Percentiles rank a stretch among this genome's conserved stretches.
These are phyloP conservation scores for Axea sp. DNA, from an alignment of 2,888 invertebrate genomes.

Conservation along the genomic window DNA sequence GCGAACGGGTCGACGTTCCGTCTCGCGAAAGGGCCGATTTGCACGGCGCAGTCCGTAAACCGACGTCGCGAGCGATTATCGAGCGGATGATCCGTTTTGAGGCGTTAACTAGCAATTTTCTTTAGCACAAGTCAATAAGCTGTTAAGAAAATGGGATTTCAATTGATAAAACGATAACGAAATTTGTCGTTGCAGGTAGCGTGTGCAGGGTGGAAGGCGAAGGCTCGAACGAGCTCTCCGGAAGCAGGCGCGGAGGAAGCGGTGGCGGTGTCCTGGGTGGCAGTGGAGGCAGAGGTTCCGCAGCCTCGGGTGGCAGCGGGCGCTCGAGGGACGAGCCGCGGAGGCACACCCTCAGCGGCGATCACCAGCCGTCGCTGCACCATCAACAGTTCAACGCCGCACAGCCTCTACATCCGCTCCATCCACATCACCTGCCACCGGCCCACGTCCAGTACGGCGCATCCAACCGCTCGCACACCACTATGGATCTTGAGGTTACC, in stretches of 20 bases:
- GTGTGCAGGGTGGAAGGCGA: constrained; percentile 77
- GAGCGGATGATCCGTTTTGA: neutral
- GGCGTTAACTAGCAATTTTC: neutral
- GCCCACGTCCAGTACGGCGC: constrained; percentile 81
- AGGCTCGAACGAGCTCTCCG: constrained; percentile 74
- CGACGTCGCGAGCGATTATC: neutral
- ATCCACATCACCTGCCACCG: constrained; percentile 82
- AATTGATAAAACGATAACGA: constrained; percentile 4
- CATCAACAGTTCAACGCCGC: constrained; percentile 79
- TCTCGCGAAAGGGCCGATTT: no score
- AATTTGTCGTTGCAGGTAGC: constrained; percentile 70
- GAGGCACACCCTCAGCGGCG: constrained; percentile 88
- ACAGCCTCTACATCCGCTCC: constrained; percentile 75
- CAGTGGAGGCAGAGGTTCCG: constrained; percentile 67
- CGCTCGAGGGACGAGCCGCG: constrained; percentile 87
- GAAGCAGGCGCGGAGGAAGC: constrained; percentile 71
- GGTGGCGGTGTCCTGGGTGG: constrained; percentile 67
- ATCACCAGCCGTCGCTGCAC: constrained; percentile 85
- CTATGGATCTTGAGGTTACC: constrained; percentile 88
- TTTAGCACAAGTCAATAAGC: neutral
- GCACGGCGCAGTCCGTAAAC: no score
- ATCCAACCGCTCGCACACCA: constrained; percentile 78
- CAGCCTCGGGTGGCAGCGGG: constrained; percentile 68
- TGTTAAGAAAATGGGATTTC: neutral
- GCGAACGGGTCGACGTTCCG: no score